Base-by-base conservation (phyloP, 2,888 invertebrate species). In the Hyles lineata region DNA sequence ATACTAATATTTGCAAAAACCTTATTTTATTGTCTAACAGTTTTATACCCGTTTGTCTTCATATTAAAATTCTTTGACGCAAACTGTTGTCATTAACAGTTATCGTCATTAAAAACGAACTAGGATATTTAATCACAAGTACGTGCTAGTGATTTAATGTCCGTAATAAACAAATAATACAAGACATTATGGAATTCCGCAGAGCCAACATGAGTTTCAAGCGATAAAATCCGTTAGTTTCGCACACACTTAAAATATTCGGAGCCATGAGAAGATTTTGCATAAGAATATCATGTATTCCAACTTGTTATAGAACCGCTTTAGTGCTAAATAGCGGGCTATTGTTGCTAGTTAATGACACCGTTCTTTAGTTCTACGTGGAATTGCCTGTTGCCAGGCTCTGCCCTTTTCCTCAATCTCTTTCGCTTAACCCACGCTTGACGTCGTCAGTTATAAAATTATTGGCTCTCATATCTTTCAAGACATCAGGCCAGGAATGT, bases 151-250 rank as follows among this genome's bases (percentile, higher is more conserved):
- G 35, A 23, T 17, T 50, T 23, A 43, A 50, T 67, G 50, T 55
- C 43, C 43, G 55, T 55, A 7, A 17, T 50, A 50, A 9, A 25
- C 32, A 62, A 62, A 62, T 32, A 29, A 23, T 67, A 50, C 23
- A 17, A 23, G 23, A 6, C 23, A 6, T 43, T 35, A 19, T 9
- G 43, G 43, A 43, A 67, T 67, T 67, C 43, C 50, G 19, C 19
- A 35, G 11, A 32, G n/a, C 19, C 8, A 35, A 35, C 32, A 61
- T 29, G 29, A 29, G 43, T 67, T 23, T 43, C 15, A 23, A 43
- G 67, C 67, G 23, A 43, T 67, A 15, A 67, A 67, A 21, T 43
- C 67, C 23, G 21, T 67, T 43, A 67, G n/a, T 55, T 55, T 55
- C 52, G 52, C 52, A 55, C 52, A 55, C 17, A 19, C 52, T 17